These are phyloP conservation scores for Rhinoraja longicauda DNA, from an alignment of 2,797 vertebrate genomes.

Conservation along the genomic window DNA sequence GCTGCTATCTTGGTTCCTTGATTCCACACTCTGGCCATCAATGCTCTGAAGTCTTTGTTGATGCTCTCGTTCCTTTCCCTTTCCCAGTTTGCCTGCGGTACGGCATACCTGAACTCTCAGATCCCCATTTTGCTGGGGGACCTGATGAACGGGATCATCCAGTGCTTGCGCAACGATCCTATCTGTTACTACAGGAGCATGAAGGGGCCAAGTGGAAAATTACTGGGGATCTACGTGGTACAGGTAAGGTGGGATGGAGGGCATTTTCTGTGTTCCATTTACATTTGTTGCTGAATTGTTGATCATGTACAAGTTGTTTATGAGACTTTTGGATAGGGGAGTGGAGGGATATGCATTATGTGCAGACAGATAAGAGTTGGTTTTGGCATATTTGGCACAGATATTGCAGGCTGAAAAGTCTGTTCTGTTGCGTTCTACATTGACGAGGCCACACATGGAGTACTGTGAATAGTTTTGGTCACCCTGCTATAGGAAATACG, in stretches of 20 bases:
- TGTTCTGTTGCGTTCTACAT: too few species aligned
- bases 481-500: too few species aligned
- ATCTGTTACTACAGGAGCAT: slow-evolving; percentile 70
- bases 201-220: slow-evolving; percentile 60
- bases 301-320: too few species aligned
- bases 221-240: slow-evolving; percentile 70
- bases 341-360: too few species aligned
- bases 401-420: too few species aligned
- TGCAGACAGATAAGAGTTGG: too few species aligned
- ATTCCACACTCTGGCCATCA: not conserved
- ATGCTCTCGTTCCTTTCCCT: not conserved
- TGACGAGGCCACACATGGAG: too few species aligned
- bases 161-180: slow-evolving; percentile 60
- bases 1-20: too few species aligned
- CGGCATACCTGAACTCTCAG: slow-evolving; percentile 78
- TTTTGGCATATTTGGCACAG: too few species aligned
- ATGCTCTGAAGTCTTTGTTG: not conserved
- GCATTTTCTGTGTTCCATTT: not conserved
- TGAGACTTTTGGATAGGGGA: too few species aligned
- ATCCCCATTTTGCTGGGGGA: slow-evolving; percentile 84
- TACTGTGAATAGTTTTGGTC: too few species aligned
- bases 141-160: slow-evolving; percentile 82
- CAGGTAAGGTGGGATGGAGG: slow-evolving; percentile 59
- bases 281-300: not conserved
- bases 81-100: slow-evolving; percentile 77